A percentile compares a stretch with the other conserved stretches of the same genome.
phyloP scores from a whole-genome alignment of 2,113 vertebrate species.

The Pachycephala philippinensis region DNA sequence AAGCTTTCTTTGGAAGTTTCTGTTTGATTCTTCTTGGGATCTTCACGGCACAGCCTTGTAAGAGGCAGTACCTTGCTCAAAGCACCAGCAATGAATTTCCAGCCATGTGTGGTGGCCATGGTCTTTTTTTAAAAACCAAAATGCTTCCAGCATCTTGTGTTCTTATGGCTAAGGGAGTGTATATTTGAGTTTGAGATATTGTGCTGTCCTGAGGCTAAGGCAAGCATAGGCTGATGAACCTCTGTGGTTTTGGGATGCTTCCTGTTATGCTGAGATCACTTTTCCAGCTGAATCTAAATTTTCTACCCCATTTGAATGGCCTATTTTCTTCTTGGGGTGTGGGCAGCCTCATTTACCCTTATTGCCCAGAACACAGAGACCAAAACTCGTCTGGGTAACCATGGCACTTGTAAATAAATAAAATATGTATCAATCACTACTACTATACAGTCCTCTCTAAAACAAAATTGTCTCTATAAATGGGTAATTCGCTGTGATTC shows the following conservation, averaged over 20 bases:
- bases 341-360: not conserved
- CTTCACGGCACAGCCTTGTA: not conserved
- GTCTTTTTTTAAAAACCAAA: not conserved
- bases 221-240: not conserved
- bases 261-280: not conserved
- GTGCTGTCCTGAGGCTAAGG: not conserved
- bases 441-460: not conserved
- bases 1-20: not conserved
- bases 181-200: not conserved
- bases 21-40: not conserved
- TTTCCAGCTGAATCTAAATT: not conserved
- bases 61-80: not conserved
- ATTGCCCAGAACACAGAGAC: not conserved
- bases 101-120: not conserved
- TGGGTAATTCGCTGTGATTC: not conserved
- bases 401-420: conserved; percentile 28
- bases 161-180: not conserved
- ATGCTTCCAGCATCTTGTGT: rapidly evolving
- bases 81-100: not conserved
- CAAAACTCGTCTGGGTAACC: not conserved
- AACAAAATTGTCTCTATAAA: conserved; percentile 28
- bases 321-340: not conserved
- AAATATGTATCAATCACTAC: not conserved
- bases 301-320: not conserved
- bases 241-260: not conserved